These are phyloP conservation scores for Apoda limacodes DNA, from an alignment of 2,888 invertebrate species.

Conservation along the genomic window DNA sequence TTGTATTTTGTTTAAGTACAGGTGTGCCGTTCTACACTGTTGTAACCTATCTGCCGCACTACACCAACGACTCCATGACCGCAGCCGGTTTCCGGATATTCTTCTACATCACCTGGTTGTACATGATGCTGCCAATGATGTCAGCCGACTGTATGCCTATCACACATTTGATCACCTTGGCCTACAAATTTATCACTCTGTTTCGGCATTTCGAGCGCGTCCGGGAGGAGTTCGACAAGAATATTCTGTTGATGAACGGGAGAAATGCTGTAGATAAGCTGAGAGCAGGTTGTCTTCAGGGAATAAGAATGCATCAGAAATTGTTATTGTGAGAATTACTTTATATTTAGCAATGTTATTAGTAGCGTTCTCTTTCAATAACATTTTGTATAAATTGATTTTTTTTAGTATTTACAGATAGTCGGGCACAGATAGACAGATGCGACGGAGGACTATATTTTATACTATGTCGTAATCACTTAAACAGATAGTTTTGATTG, in stretches of 20 bases:
- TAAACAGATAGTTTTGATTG: too few relatives aligned
- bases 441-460: too few relatives aligned
- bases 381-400: too few relatives aligned
- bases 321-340: conserved; percentile 47
- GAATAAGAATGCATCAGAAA: conserved; percentile 49
- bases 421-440: too few relatives aligned
- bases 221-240: conserved; percentile 31
- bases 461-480: too few relatives aligned
- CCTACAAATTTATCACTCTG: conserved; percentile 47
- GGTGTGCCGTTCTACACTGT: conserved; percentile 54
- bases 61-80: conserved; percentile 33
- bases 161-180: conserved; percentile 41
- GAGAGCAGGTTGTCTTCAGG: conserved; percentile 37
- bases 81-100: conserved; percentile 41
- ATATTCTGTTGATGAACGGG: conserved; percentile 27
- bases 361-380: too few relatives aligned
- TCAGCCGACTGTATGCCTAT: conserved; percentile 55
- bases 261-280: conserved; percentile 31
- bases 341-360: too few relatives aligned
- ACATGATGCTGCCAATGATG: conserved; percentile 62
- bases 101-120: conserved; percentile 50
- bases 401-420: too few relatives aligned
- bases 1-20: conserved; percentile 17
- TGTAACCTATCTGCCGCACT: conserved; percentile 48
- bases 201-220: conserved; percentile 40